A percentile compares a stretch with the other conserved stretches of the same genome.
These are phyloP conservation scores for Tridacna crocea DNA, from an alignment of 2,888 invertebrate genomes.

Conservation along the genomic window DNA sequence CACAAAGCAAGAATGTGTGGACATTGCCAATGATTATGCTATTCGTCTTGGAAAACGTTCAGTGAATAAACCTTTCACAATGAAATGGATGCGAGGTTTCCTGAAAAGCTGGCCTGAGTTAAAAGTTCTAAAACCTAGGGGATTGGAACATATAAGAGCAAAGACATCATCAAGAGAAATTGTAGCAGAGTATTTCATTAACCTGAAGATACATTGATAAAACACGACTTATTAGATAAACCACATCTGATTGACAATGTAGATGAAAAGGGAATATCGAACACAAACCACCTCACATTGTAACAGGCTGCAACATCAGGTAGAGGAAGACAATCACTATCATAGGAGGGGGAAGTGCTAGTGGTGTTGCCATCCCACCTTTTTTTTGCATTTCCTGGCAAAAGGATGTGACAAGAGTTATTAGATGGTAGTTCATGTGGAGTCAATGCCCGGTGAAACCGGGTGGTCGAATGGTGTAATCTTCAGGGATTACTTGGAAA, in stretches of 20 bases:
- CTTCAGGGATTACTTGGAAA: too few relatives aligned
- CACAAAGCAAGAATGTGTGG: too few relatives aligned
- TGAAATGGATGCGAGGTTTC: too few relatives aligned
- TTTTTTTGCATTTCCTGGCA: conserved; percentile 39
- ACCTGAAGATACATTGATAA: conserved; percentile 25
- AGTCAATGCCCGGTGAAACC: too few relatives aligned
- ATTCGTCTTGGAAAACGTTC: too few relatives aligned
- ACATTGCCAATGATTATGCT: too few relatives aligned
- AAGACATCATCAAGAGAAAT: conserved; percentile 24
- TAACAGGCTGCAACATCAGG: conserved; percentile 16
- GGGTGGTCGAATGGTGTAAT: too few relatives aligned
- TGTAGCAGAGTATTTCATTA: conserved; percentile 13
- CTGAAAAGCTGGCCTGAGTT: conserved; percentile 50
- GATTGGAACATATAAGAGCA: conserved; percentile 34
- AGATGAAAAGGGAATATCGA: conserved; percentile 39
- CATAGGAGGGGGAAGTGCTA: conserved; percentile 32
- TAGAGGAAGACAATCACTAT: conserved; percentile 18
- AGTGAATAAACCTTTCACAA: too few relatives aligned
- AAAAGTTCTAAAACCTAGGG: conserved; percentile 35
- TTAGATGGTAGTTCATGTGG: too few relatives aligned
- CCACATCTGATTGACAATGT: conserved; percentile 34
- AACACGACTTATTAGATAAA: neutral
- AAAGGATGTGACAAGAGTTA: too few relatives aligned
- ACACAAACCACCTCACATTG: conserved; percentile 23
- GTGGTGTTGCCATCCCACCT: conserved; percentile 27